These are phyloP conservation scores for Parauchenoglanis ngamensis DNA, from an alignment of 2,797 vertebrate genomes.

Conservation along the genomic window DNA sequence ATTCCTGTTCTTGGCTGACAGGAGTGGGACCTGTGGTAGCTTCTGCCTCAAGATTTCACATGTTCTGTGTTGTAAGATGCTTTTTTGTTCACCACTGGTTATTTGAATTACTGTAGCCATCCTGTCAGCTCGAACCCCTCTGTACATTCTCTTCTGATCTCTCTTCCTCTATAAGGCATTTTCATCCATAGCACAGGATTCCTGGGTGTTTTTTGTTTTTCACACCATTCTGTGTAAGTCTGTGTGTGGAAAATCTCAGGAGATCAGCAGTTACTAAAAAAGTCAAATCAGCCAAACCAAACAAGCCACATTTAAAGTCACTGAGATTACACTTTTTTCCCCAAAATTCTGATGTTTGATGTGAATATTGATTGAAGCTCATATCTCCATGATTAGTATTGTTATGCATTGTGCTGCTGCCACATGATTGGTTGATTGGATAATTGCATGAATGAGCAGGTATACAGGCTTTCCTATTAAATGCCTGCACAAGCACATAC, in stretches of 20 bases:
- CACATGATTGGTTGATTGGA: neutral
- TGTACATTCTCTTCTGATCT: too few species aligned
- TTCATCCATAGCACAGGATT: too few species aligned
- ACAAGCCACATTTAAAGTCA: neutral
- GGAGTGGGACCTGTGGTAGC: neutral
- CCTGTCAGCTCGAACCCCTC: too few species aligned
- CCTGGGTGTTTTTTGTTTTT: neutral
- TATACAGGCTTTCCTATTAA: neutral
- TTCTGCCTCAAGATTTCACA: neutral
- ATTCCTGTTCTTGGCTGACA: slow-evolving; percentile 1
- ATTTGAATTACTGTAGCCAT: too few species aligned
- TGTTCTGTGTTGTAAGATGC: neutral
- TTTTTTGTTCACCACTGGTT: neutral
- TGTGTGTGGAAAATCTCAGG: neutral
- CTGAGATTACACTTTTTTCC: neutral
- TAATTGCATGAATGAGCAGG: neutral
- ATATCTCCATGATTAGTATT: neutral
- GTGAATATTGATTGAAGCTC: neutral
- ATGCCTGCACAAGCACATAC: neutral
- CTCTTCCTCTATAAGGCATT: too few species aligned
- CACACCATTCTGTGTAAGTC: neutral
- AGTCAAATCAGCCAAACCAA: neutral
- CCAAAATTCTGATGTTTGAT: neutral
- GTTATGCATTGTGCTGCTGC: neutral
- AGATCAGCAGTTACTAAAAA: neutral